Percentiles rank a stretch among this genome's conserved stretches.
Evolutionary conservation across 2,888 invertebrate species (phyloP).

Genomic region (Lasioglossum oenotherae): DNA sequence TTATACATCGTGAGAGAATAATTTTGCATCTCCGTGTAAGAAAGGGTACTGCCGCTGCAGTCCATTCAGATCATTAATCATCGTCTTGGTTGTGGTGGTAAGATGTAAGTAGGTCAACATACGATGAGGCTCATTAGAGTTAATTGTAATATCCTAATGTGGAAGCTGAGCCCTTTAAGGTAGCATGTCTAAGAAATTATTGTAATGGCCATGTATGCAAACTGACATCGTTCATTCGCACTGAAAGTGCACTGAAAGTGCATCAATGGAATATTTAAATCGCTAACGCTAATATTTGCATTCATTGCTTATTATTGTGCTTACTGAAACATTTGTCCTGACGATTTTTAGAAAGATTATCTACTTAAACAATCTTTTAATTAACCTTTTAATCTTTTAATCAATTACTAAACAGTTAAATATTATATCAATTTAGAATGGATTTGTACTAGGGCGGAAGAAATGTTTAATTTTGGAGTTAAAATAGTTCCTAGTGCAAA

Average conservation of each 20-base stretch:
- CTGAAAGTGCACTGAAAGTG: neutral
- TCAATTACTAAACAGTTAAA: too few relatives aligned
- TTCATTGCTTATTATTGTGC: neutral
- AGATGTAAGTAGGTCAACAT: conserved; percentile 61
- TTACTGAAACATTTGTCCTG: neutral
- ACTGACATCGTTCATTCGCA: neutral
- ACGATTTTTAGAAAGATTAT: neutral
- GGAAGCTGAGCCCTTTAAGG: conserved; percentile 54
- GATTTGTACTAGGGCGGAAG: too few relatives aligned
- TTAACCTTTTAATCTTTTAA: too few relatives aligned
- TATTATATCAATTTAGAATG: too few relatives aligned
- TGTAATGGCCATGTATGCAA: neutral
- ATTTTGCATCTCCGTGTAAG: conserved; percentile 14
- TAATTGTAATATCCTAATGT: conserved; percentile 63
- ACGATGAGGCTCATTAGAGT: conserved; percentile 59
- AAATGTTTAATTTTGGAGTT: too few relatives aligned
- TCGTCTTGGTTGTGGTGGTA: conserved; percentile 37
- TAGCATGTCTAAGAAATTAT: conserved; percentile 23
- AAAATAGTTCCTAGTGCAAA: too few relatives aligned
- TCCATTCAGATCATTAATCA: conserved; percentile 50
- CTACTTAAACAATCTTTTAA: neutral
- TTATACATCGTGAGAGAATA: neutral
- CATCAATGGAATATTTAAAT: neutral
- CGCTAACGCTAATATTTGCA: neutral
- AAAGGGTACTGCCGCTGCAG: conserved; percentile 22